Conservation (phyloP, 2,113 vertebrate species). For the Sceloporus undulatus region DNA sequence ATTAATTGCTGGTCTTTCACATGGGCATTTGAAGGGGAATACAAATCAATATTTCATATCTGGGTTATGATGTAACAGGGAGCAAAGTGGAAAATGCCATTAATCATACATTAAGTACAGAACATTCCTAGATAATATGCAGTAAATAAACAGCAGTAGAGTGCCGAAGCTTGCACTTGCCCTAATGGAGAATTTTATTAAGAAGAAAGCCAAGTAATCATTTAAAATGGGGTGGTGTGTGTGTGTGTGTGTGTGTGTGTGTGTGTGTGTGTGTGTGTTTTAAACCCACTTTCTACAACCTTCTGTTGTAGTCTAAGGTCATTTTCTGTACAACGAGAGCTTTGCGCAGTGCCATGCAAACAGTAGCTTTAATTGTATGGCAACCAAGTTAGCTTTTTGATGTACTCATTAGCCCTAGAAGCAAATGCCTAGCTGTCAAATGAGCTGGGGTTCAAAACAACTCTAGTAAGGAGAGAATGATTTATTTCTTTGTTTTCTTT, state of each 20-base stretch:
- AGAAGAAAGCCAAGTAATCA: constrained; percentile 36
- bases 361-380: constrained; percentile 49
- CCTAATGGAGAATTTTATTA: constrained; percentile 24
- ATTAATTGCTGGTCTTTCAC: constrained; percentile 39
- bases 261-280: no score
- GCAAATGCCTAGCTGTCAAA: neutral
- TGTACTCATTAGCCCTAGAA: neutral
- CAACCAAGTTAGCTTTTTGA: constrained; percentile 44
- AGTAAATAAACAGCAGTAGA: constrained; percentile 17
- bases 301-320: constrained; percentile 47
- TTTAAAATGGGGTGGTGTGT: constrained; percentile 28
- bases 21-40: constrained; percentile 36
- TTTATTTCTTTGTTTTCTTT: neutral
- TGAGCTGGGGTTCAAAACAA: neutral
- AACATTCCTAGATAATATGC: constrained; percentile 23
- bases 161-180: constrained; percentile 33
- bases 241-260: no score
- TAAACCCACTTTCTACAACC: constrained; percentile 39
- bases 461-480: neutral
- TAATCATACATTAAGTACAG: constrained; percentile 40
- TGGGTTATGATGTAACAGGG: constrained; percentile 41
- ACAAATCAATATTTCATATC: constrained; percentile 29
- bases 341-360: constrained; percentile 39
- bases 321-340: constrained; percentile 11
- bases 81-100: constrained; percentile 10